A percentile compares a stretch with the other conserved stretches of the same genome.
Evolutionary conservation across 2,113 vertebrate genomes (phyloP).

Genomic region (Callorhinus ursinus): DNA sequence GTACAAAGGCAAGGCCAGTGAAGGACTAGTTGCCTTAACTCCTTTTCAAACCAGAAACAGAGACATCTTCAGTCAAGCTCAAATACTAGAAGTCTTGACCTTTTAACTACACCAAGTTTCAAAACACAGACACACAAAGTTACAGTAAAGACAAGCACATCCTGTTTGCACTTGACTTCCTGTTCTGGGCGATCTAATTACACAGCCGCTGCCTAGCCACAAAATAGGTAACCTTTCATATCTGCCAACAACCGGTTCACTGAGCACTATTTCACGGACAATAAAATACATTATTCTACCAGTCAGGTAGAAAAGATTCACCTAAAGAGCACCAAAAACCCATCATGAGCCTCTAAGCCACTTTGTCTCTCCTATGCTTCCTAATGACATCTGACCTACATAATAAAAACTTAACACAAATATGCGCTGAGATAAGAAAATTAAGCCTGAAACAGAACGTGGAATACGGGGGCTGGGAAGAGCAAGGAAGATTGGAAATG

Average conservation of each 20-base stretch:
- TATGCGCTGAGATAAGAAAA: constrained; percentile 23
- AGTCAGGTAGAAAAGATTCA: not conserved
- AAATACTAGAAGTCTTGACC: constrained; percentile 18
- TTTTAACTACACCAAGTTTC: constrained; percentile 53
- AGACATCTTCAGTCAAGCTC: not conserved
- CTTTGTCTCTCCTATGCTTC: constrained; percentile 37
- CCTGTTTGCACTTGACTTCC: constrained; percentile 70
- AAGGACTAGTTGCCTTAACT: not conserved
- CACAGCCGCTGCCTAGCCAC: not conserved
- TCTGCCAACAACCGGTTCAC: not conserved
- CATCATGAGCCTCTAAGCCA: not conserved
- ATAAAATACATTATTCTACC: constrained; percentile 18
- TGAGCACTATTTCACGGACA: not conserved
- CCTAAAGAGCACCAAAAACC: not conserved
- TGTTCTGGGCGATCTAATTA: constrained; percentile 7
- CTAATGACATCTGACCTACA: not conserved
- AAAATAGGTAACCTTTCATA: constrained; percentile 27
- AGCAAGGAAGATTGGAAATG: constrained; percentile 1
- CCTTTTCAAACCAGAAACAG: constrained; percentile 34
- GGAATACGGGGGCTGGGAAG: not conserved
- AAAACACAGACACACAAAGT: constrained; percentile 7
- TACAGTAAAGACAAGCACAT: constrained; percentile 57
- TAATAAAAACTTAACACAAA: constrained; percentile 40
- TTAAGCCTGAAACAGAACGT: constrained; percentile 44
- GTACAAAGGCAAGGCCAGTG: not conserved